Conservation (phyloP, 2,888 invertebrate genomes). For the Strigamia transsilvanica region DNA sequence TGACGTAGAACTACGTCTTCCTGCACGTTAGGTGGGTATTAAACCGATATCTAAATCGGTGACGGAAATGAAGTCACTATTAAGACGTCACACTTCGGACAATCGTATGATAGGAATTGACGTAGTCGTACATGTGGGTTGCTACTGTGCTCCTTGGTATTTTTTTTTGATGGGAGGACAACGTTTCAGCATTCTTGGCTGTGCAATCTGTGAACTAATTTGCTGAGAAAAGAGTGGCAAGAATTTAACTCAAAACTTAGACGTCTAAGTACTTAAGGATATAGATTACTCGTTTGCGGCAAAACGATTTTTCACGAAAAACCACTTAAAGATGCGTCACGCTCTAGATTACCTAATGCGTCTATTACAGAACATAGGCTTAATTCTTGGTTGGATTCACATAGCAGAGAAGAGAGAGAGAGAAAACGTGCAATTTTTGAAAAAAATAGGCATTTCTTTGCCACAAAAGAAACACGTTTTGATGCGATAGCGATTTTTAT, state of each 20-base stretch:
- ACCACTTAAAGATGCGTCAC: slow-evolving; percentile 26
- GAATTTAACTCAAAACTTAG: slow-evolving; percentile 1
- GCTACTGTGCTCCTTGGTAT: no score
- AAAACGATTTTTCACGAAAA: slow-evolving; percentile 26
- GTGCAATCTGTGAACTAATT: background rate
- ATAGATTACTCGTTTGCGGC: background rate
- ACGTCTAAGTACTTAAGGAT: background rate
- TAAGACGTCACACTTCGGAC: no score
- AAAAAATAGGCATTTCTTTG: background rate
- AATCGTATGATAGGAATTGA: no score
- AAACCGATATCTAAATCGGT: no score
- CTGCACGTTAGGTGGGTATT: no score
- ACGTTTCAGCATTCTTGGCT: background rate
- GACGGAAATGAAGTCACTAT: no score
- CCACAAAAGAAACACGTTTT: background rate
- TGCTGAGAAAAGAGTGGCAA: background rate
- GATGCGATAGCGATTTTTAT: slow-evolving; percentile 14
- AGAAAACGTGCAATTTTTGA: background rate
- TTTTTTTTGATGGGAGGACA: no score
- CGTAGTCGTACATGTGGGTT: no score
- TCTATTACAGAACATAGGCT: background rate
- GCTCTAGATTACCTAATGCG: slow-evolving; percentile 5
- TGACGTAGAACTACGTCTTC: no score
- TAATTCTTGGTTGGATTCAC: background rate
- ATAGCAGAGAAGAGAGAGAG: background rate